A percentile compares a stretch with the other conserved stretches of the same genome.
These are phyloP conservation scores for Marronus borbonicus DNA, from an alignment of 2,888 invertebrate species.

Conservation along the genomic window DNA sequence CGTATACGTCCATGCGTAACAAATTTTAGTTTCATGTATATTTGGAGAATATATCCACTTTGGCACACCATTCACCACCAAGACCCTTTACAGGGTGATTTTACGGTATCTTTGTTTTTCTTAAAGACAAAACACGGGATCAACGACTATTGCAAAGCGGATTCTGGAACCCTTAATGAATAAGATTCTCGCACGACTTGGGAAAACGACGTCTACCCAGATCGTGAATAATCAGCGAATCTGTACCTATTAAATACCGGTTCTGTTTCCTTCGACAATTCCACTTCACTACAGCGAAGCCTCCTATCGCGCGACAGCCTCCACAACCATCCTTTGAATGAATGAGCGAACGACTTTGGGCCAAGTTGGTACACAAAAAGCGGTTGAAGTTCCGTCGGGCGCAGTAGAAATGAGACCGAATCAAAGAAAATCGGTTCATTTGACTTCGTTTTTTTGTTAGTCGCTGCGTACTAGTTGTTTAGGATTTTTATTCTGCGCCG, in stretches of 20 bases:
- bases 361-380: constrained; percentile 66
- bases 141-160: background rate
- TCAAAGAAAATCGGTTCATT: constrained; percentile 66
- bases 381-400: constrained; percentile 59
- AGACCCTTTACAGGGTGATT: too few species aligned
- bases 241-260: constrained; percentile 63
- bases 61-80: too few species aligned
- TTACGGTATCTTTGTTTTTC: too few species aligned
- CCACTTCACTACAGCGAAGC: constrained; percentile 16
- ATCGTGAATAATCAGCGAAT: constrained; percentile 61
- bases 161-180: constrained; percentile 25
- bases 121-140: background rate
- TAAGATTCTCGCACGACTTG: constrained; percentile 24
- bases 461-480: constrained; percentile 21
- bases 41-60: too few species aligned
- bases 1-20: too few species aligned
- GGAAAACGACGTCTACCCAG: constrained; percentile 3
- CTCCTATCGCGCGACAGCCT: background rate
- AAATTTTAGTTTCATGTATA: too few species aligned
- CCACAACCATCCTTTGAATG: background rate
- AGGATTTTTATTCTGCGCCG: constrained; percentile 42
- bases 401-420: constrained; percentile 65
- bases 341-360: constrained; percentile 64
- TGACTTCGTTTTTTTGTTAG: constrained; percentile 59
- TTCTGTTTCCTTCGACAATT: constrained; percentile 31